These are phyloP conservation scores for Drosophila sordidula DNA, from an alignment of 2,888 invertebrate genomes.

Conservation along the genomic window DNA sequence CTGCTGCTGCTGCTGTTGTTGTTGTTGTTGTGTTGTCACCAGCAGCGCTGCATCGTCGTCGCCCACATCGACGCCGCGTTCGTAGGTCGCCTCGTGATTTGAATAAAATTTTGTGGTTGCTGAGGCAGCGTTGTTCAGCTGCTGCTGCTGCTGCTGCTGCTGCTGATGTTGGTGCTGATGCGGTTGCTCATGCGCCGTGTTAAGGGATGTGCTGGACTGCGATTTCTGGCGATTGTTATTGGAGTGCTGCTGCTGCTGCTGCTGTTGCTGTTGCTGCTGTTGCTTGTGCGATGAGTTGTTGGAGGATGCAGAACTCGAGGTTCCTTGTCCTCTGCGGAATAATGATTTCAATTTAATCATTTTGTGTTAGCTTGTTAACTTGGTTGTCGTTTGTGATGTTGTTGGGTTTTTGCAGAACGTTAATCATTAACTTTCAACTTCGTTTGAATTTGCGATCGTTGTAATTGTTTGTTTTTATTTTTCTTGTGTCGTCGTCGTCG, in stretches of 20 bases:
- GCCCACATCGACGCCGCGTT: slow-evolving; percentile 82
- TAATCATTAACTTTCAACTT: slow-evolving; percentile 63
- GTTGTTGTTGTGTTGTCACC: slow-evolving; percentile 60
- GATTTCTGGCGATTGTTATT: slow-evolving; percentile 81
- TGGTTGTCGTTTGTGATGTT: slow-evolving; percentile 7
- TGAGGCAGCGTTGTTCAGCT: slow-evolving; percentile 27
- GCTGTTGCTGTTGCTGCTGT: slow-evolving; percentile 62
- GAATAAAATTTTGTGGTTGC: slow-evolving; percentile 76
- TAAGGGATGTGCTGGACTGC: slow-evolving; percentile 81
- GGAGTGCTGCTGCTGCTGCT: slow-evolving; percentile 65
- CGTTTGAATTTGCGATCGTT: slow-evolving; percentile 6
- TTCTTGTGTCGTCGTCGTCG: slow-evolving; percentile 39
- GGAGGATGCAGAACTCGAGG: slow-evolving; percentile 83
- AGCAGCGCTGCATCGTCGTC: slow-evolving; percentile 73
- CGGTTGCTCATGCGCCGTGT: slow-evolving; percentile 75
- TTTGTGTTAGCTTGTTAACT: slow-evolving; percentile 75
- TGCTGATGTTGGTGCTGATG: slow-evolving; percentile 53
- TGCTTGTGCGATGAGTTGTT: slow-evolving; percentile 71
- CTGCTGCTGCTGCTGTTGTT: slow-evolving; percentile 44
- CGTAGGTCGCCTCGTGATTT: slow-evolving; percentile 71
- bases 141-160: slow-evolving; percentile 46
- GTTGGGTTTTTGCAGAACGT: slow-evolving; percentile 62
- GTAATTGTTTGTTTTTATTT: slow-evolving; percentile 5
- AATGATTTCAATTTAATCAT: slow-evolving; percentile 97
- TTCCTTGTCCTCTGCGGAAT: slow-evolving; percentile 94